phyloP scores from a whole-genome alignment of 2,113 vertebrate genomes.

The Neodontobutis hainanensis region DNA sequence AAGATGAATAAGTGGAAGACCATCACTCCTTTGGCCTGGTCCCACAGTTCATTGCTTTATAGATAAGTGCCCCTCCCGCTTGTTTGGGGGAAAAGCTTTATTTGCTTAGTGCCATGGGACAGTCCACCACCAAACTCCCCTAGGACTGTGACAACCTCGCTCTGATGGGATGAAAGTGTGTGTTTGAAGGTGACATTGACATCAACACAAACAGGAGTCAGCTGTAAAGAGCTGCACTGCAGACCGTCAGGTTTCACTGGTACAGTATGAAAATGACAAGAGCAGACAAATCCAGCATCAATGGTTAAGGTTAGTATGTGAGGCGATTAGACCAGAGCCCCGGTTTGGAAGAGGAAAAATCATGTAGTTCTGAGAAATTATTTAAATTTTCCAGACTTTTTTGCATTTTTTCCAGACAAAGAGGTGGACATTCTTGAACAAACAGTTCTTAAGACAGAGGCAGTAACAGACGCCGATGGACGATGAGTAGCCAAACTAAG shows the following conservation, averaged over 20 bases:
- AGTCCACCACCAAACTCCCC: constrained; percentile 56
- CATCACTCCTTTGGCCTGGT: constrained; percentile 55
- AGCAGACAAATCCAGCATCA: constrained; percentile 45
- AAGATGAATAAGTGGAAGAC: constrained; percentile 66
- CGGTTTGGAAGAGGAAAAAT: constrained; percentile 17
- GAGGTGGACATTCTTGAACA: constrained; percentile 44
- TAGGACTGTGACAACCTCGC: constrained; percentile 28
- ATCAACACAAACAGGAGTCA: constrained; percentile 36
- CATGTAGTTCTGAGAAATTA: constrained; percentile 47
- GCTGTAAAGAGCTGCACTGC: constrained; percentile 3
- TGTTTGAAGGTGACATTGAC: constrained; percentile 29
- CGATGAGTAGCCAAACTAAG: constrained; percentile 33
- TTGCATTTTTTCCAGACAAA: constrained; percentile 16
- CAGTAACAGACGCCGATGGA: constrained; percentile 34
- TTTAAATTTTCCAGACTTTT: constrained; percentile 39
- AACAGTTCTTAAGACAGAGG: constrained; percentile 32
- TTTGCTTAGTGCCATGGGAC: constrained; percentile 54
- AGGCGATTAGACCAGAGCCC: constrained; percentile 39
- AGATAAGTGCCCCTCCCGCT: constrained; percentile 32
- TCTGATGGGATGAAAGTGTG: constrained; percentile 35
- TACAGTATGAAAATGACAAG: constrained; percentile 14
- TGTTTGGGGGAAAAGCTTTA: constrained; percentile 17
- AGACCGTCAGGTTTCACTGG: constrained; percentile 20
- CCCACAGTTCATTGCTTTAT: constrained; percentile 69
- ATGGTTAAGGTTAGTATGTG: constrained; percentile 41